These are phyloP conservation scores for Coracopsis vasa DNA, from an alignment of 2,113 vertebrate genomes.

Conservation along the genomic window DNA sequence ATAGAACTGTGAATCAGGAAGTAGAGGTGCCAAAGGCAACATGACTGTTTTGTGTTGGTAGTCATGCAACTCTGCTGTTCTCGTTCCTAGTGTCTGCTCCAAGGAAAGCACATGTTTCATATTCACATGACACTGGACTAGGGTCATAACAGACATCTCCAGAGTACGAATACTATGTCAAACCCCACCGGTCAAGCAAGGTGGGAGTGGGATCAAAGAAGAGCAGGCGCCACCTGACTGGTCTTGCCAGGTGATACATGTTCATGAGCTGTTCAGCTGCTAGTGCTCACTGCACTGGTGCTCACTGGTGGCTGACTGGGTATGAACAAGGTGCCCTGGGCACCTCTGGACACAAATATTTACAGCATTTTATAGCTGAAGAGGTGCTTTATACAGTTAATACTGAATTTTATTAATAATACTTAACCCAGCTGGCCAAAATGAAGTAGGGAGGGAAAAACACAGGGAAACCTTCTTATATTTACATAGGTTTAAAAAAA, in stretches of 20 bases:
- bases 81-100: not conserved
- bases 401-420: not conserved
- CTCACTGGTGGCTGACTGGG: not conserved
- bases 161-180: not conserved
- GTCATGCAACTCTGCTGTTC: not conserved
- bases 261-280: not conserved
- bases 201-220: not conserved
- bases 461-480: not conserved
- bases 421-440: not conserved
- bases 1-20: not conserved
- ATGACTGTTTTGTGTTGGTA: not conserved
- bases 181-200: not conserved
- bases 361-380: not conserved
- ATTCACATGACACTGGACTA: not conserved
- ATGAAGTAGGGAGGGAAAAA: not conserved
- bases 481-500: not conserved
- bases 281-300: not conserved
- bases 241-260: rapidly evolving
- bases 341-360: not conserved
- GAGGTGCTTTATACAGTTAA: not conserved
- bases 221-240: not conserved
- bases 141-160: not conserved
- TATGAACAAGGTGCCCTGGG: not conserved
- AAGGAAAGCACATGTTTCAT: not conserved
- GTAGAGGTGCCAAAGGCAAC: not conserved